phyloP scores from a whole-genome alignment of 2,797 vertebrate genomes.

The Pseudomugil gertrudae region DNA sequence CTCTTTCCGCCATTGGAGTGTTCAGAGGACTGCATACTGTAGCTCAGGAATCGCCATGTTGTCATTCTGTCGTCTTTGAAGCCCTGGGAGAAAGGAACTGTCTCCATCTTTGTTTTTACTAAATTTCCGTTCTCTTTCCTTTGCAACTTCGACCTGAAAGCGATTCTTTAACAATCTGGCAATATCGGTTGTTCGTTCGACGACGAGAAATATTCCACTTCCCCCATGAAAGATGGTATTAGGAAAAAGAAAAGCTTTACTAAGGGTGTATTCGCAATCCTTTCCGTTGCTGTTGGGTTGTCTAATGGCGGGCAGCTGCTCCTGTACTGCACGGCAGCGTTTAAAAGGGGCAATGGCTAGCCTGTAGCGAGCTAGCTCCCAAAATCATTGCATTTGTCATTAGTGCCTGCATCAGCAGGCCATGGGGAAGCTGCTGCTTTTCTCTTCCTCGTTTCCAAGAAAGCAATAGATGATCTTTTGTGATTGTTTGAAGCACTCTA shows the following conservation, averaged over 20 bases:
- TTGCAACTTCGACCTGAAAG: conserved; percentile 74
- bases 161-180: conserved; percentile 59
- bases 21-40: conserved; percentile 77
- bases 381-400: conserved; percentile 80
- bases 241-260: conserved; percentile 46
- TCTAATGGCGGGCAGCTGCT: conserved; percentile 82
- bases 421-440: conserved; percentile 39
- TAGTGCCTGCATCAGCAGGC: conserved; percentile 70
- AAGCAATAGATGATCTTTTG: conserved; percentile 11
- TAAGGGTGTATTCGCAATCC: conserved; percentile 73
- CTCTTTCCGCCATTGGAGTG: conserved; percentile 54
- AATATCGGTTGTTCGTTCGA: conserved; percentile 62
- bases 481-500: background rate
- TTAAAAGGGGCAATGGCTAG: conserved; percentile 83
- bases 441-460: conserved; percentile 40
- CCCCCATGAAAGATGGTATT: conserved; percentile 59
- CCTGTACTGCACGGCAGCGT: conserved; percentile 74
- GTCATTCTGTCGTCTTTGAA: conserved; percentile 86
- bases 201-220: conserved; percentile 70
- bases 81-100: conserved; percentile 81
- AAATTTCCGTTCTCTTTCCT: conserved; percentile 82
- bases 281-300: conserved; percentile 72
- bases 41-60: conserved; percentile 85
- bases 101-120: conserved; percentile 87
- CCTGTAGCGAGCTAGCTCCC: conserved; percentile 76